Conservation (phyloP, 2,113 vertebrate genomes). For the Chaetura pelagica region DNA sequence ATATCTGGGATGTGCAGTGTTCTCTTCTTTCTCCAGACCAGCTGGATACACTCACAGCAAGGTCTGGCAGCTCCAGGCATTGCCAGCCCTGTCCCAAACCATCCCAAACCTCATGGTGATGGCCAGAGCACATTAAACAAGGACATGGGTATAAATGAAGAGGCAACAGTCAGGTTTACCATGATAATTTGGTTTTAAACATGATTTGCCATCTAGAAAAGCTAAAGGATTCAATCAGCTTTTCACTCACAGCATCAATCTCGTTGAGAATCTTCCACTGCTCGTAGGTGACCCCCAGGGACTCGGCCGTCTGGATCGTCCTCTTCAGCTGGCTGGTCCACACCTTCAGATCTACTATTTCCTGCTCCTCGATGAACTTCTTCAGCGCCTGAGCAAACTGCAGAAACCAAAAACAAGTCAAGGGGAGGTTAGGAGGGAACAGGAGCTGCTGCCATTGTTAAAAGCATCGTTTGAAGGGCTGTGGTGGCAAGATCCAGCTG, state of each 20-base stretch:
- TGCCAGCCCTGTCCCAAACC: background rate
- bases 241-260: constrained; percentile 90
- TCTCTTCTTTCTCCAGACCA: background rate
- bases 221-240: background rate
- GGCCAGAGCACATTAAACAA: fast-evolving
- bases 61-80: background rate
- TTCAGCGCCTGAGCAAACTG: constrained; percentile 87
- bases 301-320: constrained; percentile 95
- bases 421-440: background rate
- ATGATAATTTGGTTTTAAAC: fast-evolving
- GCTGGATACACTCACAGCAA: background rate
- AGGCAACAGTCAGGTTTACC: fast-evolving
- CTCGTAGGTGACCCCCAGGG: constrained; percentile 89
- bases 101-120: fast-evolving
- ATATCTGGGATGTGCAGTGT: fast-evolving
- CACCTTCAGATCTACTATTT: constrained; percentile 91
- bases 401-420: background rate
- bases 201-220: background rate
- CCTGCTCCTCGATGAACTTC: constrained; percentile 89
- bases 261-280: constrained; percentile 99
- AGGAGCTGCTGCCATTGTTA: background rate
- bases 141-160: fast-evolving
- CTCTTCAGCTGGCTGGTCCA: constrained; percentile 97
- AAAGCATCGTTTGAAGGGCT: background rate
- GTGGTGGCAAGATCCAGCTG: background rate